phyloP scores from a whole-genome alignment of 1,140 invertebrate genomes.

The Drosophila sp. region DNA sequence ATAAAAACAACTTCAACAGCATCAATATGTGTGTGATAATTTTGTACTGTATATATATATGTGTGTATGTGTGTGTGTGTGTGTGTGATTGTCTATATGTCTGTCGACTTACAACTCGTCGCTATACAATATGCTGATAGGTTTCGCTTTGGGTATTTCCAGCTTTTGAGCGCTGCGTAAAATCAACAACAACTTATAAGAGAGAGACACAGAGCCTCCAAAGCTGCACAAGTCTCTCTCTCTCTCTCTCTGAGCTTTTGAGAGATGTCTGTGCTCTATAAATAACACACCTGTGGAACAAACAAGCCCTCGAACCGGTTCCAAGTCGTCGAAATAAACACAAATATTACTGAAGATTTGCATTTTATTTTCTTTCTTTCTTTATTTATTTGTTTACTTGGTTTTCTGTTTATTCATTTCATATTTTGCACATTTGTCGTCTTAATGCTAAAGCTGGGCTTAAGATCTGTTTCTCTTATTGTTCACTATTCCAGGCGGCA shows the following conservation, averaged over 20 bases:
- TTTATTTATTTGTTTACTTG: conserved; percentile 30
- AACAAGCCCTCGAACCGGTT: conserved; percentile 63
- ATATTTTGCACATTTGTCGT: conserved; percentile 11
- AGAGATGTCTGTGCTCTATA: conserved; percentile 30
- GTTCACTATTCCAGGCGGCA: conserved; percentile 58
- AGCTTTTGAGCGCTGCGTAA: conserved; percentile 63
- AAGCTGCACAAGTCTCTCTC: background rate
- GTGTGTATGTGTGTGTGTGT: background rate
- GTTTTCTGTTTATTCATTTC: conserved; percentile 10
- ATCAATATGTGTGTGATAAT: conserved; percentile 33
- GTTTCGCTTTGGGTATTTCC: conserved; percentile 73
- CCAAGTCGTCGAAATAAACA: background rate
- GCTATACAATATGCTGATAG: conserved; percentile 55
- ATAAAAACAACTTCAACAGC: conserved; percentile 23
- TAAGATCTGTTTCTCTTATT: conserved; percentile 1
- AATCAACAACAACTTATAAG: conserved; percentile 36
- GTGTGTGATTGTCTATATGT: conserved; percentile 38
- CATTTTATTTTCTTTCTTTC: conserved; percentile 15
- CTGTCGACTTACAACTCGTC: conserved; percentile 39
- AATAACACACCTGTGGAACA: conserved; percentile 44
- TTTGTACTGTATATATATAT: conserved; percentile 8
- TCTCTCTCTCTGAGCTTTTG: conserved; percentile 4
- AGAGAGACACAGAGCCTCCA: background rate
- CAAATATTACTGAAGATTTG: conserved; percentile 11
- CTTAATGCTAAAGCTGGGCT: conserved; percentile 36